Evolutionary conservation across 2,888 invertebrate genomes (phyloP), one percentile per base, ranked within the genome.

Genomic region (Lysandra coridon): DNA sequence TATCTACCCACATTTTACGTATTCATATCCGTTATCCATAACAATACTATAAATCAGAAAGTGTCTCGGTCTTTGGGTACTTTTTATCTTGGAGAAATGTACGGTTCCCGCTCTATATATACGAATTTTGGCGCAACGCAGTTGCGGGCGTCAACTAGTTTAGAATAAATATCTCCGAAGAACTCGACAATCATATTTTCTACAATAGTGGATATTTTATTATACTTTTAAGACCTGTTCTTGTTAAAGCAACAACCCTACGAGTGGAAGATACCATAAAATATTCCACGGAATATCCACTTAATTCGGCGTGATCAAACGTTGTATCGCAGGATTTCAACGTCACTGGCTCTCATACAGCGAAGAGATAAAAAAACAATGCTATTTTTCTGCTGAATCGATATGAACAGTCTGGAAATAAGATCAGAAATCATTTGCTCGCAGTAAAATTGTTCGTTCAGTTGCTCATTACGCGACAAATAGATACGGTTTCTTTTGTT

Each of bases 391-490:
- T 4, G 69, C 69, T 69, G 17, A 69, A 69, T 69, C 69, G 33
- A 69, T 69, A 69, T 33, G 33, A 69, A 69, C 33, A 37, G 69
- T 69, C 69, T 69, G 69, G 33, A 37, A 69, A 69, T 69, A 37
- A 69, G 76, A 76, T 76, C 76, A 76, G 57, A 76, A 76, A 76
- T 76, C 53, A 76, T 76, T 76, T 53, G 30, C 76, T 49, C 44
- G 23, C 76, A 33, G 76, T 53, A 33, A 57, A 76, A 76, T 76
- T 57, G 76, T 76, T 76, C 76, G 76, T 57, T 76, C 76, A 49
- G 75, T 75, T 75, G 57, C 76, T 76, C 76, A 76, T 76, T 76
- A 76, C 76, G 76, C 53, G 76, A 76, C 76, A 76, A 76, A 76
- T 76, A 76, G 53, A 76, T 75, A 75, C 75, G 75, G 75, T 49